phyloP scores from a whole-genome alignment of 2,113 vertebrate species.

The Bombycilla garrulus region DNA sequence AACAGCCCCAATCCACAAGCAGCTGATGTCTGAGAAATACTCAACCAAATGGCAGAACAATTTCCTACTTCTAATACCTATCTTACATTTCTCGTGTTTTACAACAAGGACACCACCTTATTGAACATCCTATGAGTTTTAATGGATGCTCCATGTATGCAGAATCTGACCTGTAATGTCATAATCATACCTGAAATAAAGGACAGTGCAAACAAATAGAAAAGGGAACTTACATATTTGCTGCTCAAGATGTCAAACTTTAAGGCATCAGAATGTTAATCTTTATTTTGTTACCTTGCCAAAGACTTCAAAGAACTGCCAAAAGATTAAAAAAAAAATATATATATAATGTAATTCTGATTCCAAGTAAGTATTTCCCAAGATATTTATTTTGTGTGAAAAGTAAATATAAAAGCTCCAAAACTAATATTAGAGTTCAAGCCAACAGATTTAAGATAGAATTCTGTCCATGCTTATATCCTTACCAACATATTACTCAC shows the following conservation, averaged over 20 bases:
- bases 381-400: background rate
- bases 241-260: background rate
- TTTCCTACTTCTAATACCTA: background rate
- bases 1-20: background rate
- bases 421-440: background rate
- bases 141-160: background rate
- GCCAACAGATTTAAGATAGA: background rate
- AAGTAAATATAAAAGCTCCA: conserved; percentile 3
- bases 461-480: background rate
- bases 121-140: background rate
- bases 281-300: background rate
- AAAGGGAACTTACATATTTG: background rate
- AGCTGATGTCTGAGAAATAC: background rate
- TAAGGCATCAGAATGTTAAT: background rate
- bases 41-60: background rate
- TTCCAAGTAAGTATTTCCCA: conserved; percentile 3
- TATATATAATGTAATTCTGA: background rate
- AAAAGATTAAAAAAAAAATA: background rate
- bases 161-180: background rate
- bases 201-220: background rate
- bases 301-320: background rate
- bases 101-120: background rate
- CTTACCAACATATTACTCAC: background rate
- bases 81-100: background rate
- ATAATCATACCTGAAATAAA: background rate